These are phyloP conservation scores for Megathymus violae DNA, from an alignment of 1,140 invertebrate genomes.

Conservation along the genomic window DNA sequence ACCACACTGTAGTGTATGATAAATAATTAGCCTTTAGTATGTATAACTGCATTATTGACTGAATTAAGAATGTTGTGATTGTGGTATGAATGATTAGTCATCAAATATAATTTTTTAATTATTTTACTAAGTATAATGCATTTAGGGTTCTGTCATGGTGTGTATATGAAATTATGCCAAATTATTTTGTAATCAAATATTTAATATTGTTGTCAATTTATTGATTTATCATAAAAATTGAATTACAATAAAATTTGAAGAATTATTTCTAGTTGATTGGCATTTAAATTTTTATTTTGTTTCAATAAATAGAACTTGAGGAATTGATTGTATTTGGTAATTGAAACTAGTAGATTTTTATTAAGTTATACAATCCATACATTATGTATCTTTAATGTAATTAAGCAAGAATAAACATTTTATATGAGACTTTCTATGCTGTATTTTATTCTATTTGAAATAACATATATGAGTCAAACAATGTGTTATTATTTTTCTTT, in stretches of 20 bases:
- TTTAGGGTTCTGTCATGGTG: constrained; percentile 76
- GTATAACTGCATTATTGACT: constrained; percentile 71
- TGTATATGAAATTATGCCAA: constrained; percentile 76
- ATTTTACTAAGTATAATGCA: constrained; percentile 72
- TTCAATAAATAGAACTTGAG: constrained; percentile 37
- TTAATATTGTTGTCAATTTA: constrained; percentile 53
- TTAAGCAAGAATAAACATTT: constrained; percentile 81
- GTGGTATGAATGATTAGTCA: constrained; percentile 77
- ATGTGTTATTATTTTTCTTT: constrained; percentile 18
- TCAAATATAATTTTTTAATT: constrained; percentile 60
- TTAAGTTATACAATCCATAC: constrained; percentile 73
- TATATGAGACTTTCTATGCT: constrained; percentile 78
- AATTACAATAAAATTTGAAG: constrained; percentile 4
- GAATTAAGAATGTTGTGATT: constrained; percentile 76
- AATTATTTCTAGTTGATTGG: constrained; percentile 20
- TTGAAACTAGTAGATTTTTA: constrained; percentile 64
- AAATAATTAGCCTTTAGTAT: constrained; percentile 63
- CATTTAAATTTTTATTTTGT: constrained; percentile 20
- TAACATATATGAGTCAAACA: constrained; percentile 34
- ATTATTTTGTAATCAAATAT: constrained; percentile 76
- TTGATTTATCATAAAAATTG: constrained; percentile 45
- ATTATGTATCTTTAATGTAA: constrained; percentile 78
- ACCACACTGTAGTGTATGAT: constrained; percentile 62
- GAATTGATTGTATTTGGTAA: constrained; percentile 65
- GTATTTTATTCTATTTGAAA: constrained; percentile 52